Evolutionary conservation across 2,113 vertebrate genomes (phyloP).

Genomic region (Vidua chalybeata): DNA sequence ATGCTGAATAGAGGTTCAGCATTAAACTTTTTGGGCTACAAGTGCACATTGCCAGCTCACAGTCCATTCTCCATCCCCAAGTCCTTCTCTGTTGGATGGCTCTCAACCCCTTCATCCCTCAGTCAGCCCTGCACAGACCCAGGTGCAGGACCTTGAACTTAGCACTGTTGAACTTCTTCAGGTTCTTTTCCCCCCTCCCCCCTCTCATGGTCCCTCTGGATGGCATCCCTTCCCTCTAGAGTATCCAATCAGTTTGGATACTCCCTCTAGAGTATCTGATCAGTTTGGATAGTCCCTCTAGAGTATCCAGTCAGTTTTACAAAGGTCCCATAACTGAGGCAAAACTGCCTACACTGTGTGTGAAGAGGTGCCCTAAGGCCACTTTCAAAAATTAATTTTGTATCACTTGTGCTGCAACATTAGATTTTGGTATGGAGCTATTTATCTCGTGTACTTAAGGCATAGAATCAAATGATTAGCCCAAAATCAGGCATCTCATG

Average conservation of each 20-base stretch:
- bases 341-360: neutral
- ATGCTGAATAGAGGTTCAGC: neutral
- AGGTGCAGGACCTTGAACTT: neutral
- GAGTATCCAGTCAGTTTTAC: neutral
- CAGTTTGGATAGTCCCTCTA: too few species aligned
- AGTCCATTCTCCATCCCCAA: neutral
- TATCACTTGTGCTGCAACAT: neutral
- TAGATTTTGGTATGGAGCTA: neutral
- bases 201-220: neutral
- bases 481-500: neutral
- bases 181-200: accelerated
- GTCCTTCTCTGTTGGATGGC: neutral
- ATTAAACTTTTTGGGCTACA: neutral
- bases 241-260: neutral
- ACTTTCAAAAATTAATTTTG: neutral
- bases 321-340: neutral
- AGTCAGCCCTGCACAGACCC: neutral
- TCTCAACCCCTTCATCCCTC: neutral
- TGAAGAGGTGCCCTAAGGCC: neutral
- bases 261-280: neutral
- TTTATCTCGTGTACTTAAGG: neutral
- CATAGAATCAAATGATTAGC: neutral
- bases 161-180: neutral
- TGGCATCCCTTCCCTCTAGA: neutral
- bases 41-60: accelerated